These are phyloP conservation scores for Sitobion miscanthi DNA, from an alignment of 1,140 invertebrate genomes.

Conservation along the genomic window DNA sequence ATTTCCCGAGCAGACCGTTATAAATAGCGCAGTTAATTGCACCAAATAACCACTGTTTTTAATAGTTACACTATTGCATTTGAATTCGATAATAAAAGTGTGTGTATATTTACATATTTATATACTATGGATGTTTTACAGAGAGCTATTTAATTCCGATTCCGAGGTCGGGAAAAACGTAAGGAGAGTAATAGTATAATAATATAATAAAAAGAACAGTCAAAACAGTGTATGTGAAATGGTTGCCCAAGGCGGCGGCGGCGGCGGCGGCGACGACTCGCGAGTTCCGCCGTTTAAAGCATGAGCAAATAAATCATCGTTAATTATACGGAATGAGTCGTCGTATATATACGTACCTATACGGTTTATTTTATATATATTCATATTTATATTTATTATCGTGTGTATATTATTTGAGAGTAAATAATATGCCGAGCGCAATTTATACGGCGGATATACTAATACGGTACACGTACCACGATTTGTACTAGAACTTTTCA, in stretches of 20 bases:
- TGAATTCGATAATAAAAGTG: background rate
- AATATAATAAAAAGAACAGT: conserved; percentile 1
- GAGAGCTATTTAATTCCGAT: background rate
- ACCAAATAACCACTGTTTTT: background rate
- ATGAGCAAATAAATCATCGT: conserved; percentile 55
- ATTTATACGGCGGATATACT: conserved; percentile 4
- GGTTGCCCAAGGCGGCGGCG: background rate
- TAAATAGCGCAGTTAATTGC: background rate
- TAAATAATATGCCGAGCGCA: background rate
- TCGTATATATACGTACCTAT: background rate
- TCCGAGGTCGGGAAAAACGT: background rate
- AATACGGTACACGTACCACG: conserved; percentile 13
- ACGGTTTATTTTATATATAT: background rate
- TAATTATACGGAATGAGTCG: conserved; percentile 50
- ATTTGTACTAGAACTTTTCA: conserved; percentile 37
- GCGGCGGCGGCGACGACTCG: background rate
- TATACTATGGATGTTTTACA: background rate
- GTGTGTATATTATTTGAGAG: background rate
- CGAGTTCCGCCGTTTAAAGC: conserved; percentile 20
- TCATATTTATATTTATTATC: conserved; percentile 41
- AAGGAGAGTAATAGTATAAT: background rate
- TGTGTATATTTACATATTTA: background rate
- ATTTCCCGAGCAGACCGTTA: background rate
- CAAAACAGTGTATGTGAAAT: conserved; percentile 13
- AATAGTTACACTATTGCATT: background rate